Evolutionary conservation across 2,797 vertebrate genomes (phyloP), one percentile per base, ranked within the genome.

Genomic region (Galago senegalensis): DNA sequence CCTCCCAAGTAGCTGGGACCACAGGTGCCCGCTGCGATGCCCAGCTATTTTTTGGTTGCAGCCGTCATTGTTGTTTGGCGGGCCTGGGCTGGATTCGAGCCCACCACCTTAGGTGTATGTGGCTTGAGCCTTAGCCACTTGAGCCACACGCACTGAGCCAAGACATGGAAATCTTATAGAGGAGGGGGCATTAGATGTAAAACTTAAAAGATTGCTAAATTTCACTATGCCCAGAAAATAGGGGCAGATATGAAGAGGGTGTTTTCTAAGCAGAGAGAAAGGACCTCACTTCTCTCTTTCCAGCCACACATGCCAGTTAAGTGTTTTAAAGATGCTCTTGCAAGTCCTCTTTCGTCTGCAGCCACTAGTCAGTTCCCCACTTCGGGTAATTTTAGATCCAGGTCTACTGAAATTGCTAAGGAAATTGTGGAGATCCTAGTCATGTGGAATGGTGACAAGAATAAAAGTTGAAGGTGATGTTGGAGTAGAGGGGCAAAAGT

Each of bases 201-300:
- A 13, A 46, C 89, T 88, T 77, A 86, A 96, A 89, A 9, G 25
- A 37, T 79, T 93, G 72, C n/a, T 76, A 87, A 27, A 21, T 93
- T 93, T 91, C 56, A 34, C 31, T 43, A 67, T 46, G 43, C n/a
- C n/a, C 23, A 81, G 70, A 87, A 90, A 23, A 43, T 23, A 49
- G 60, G n/a, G 40, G n/a, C 2, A 1, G 10, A 12, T 60, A 5
- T 13, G 12, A 20, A 31, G 29, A 87, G 31, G 17, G 9, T 60
- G n/a, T 65, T 65, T 79, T 92, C 18, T 40, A 80, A 75, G 34
- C 58, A 84, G 40, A 90, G 43, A 17, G 20, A 83, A 86, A 90
- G 18, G 4, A 53, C 16, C 43, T 79, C 0, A 27, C 18, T 76
- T 65, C 5, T 87, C n/a, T 61, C 67, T 89, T 86, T 21, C 58